Evolutionary conservation across 1,140 invertebrate genomes (phyloP).

Genomic region (Drepana arcuata): DNA sequence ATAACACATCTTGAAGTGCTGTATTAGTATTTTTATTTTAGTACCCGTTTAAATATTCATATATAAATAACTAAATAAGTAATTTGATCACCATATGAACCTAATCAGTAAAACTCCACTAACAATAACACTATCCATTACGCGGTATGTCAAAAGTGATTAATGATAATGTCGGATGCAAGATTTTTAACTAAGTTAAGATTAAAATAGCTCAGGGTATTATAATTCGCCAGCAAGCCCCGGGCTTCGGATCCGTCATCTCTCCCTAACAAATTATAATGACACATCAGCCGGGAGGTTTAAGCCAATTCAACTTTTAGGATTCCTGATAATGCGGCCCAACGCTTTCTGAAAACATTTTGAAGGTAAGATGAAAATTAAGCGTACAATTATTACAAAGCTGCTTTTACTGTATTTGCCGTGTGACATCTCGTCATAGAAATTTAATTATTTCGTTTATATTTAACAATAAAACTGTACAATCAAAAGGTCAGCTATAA

Average conservation of each 20-base stretch:
- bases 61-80: no score
- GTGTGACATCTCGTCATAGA: no score
- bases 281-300: constrained; percentile 58
- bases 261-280: constrained; percentile 61
- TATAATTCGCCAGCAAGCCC: constrained; percentile 40
- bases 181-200: constrained; percentile 70
- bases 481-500: no score
- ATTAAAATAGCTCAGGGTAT: constrained; percentile 68
- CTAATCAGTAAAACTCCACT: constrained; percentile 32
- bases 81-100: constrained; percentile 13
- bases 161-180: constrained; percentile 63
- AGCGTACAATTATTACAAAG: no score
- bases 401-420: no score
- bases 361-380: constrained; percentile 19
- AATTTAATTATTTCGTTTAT: no score
- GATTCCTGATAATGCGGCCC: constrained; percentile 27
- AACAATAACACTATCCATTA: constrained; percentile 58
- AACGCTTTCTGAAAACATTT: constrained; percentile 20
- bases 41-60: no score
- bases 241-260: constrained; percentile 58
- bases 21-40: no score
- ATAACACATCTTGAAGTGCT: no score
- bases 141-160: constrained; percentile 59
- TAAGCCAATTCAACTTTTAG: constrained; percentile 52
- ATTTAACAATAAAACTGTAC: no score